Evolutionary conservation across 2,113 vertebrate species (phyloP).

Genomic region (Etia nguti): DNA sequence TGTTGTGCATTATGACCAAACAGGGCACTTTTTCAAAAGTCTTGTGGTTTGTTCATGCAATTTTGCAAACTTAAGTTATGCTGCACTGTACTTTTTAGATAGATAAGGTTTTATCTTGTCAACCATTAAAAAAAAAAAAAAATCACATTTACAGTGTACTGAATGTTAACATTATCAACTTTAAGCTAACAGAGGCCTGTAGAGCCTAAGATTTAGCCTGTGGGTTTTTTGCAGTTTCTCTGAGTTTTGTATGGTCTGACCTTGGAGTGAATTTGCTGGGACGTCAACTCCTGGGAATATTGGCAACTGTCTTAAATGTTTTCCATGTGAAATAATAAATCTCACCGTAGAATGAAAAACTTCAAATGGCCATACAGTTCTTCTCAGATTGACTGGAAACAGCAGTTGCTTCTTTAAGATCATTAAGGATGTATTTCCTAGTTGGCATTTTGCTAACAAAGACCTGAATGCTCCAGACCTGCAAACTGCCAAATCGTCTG

Average conservation of each 20-base stretch:
- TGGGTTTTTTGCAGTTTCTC: not conserved
- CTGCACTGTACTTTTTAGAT: not conserved
- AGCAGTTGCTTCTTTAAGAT: not conserved
- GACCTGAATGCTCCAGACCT: not conserved
- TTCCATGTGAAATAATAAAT: not conserved
- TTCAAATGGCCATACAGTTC: not conserved
- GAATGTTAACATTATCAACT: not conserved
- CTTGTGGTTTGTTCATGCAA: not conserved
- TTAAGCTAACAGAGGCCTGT: not conserved
- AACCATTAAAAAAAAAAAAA: not conserved
- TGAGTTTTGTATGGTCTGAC: not conserved
- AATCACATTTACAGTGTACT: not conserved
- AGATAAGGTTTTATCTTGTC: not conserved
- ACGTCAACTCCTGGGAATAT: not conserved
- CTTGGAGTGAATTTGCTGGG: not conserved
- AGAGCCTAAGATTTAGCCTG: not conserved
- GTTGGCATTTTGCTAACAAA: not conserved
- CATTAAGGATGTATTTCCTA: not conserved
- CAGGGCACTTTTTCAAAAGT: not conserved
- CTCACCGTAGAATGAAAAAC: not conserved
- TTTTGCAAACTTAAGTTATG: not conserved
- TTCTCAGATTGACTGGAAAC: not conserved
- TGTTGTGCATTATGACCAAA: not conserved
- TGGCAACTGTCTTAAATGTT: not conserved
- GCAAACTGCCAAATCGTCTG: not conserved